Evolutionary conservation across 2,888 invertebrate species (phyloP).

Genomic region (Drosophila nigritarsus): DNA sequence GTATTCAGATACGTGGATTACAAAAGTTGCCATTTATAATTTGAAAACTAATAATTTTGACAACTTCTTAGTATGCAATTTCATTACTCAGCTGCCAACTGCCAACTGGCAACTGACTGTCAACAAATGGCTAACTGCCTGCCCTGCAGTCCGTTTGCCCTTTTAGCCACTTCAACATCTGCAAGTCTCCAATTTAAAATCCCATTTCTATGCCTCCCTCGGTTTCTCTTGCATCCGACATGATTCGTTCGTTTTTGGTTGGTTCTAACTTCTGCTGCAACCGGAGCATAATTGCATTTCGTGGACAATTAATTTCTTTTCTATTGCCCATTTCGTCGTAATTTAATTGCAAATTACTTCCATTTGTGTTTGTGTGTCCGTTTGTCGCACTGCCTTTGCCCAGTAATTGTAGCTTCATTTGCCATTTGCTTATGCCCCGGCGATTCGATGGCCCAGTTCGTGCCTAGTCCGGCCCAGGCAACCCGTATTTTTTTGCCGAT

Average conservation of each 20-base stretch:
- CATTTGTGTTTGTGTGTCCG: constrained; percentile 74
- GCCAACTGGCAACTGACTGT: constrained; percentile 20
- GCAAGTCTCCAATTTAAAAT: constrained; percentile 17
- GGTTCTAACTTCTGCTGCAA: constrained; percentile 53
- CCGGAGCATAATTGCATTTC: constrained; percentile 85
- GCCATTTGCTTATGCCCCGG: constrained; percentile 64
- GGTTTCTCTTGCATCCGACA: constrained; percentile 8
- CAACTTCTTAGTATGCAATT: constrained; percentile 72
- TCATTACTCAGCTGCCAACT: constrained; percentile 39
- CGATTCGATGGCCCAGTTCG: constrained; percentile 44
- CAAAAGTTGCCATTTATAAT: constrained; percentile 34
- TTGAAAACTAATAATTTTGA: constrained; percentile 67
- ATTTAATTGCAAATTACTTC: constrained; percentile 85
- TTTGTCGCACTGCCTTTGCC: constrained; percentile 23
- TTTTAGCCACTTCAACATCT: constrained; percentile 34
- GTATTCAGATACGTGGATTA: constrained; percentile 4
- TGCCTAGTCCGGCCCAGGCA: constrained; percentile 33
- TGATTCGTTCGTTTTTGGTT: constrained; percentile 46
- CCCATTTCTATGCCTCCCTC: not conserved
- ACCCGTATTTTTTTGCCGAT: constrained; percentile 18
- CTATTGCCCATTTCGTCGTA: constrained; percentile 85
- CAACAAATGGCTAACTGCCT: constrained; percentile 28
- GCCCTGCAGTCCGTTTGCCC: not conserved
- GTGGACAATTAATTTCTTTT: constrained; percentile 85
- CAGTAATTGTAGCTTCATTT: constrained; percentile 79